A percentile compares a stretch with the other conserved stretches of the same genome.
These are phyloP conservation scores for Lateolabrax maculatus DNA, from an alignment of 2,797 vertebrate species.

Conservation along the genomic window DNA sequence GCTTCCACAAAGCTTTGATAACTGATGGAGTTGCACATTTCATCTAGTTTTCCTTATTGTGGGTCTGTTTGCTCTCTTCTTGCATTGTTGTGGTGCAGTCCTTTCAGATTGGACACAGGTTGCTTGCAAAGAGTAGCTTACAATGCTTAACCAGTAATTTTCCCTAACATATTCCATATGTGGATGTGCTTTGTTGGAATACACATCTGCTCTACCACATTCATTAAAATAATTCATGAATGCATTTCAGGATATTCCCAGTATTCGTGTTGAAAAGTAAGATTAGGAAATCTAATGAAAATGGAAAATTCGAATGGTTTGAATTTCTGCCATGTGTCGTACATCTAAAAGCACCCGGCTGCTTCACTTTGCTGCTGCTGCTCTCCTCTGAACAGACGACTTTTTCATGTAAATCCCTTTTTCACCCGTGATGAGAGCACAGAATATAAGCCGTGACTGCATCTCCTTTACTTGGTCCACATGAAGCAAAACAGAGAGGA, in stretches of 20 bases:
- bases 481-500: conserved; percentile 19
- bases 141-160: conserved; percentile 40
- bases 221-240: conserved; percentile 40
- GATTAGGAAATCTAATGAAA: conserved; percentile 43
- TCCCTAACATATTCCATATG: conserved; percentile 59
- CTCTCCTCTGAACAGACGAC: conserved; percentile 11
- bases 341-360: conserved; percentile 13
- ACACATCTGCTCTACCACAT: conserved; percentile 52
- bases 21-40: conserved; percentile 11
- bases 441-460: conserved; percentile 14
- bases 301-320: conserved; percentile 29
- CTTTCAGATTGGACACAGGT: conserved; percentile 50
- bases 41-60: conserved; percentile 13
- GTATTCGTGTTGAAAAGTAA: conserved; percentile 30
- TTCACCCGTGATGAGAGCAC: conserved; percentile 13
- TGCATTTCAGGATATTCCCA: conserved; percentile 40
- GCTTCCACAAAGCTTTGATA: conserved; percentile 1
- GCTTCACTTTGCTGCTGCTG: conserved; percentile 4
- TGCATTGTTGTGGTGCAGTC: conserved; percentile 33
- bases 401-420: conserved; percentile 29
- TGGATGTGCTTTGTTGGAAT: conserved; percentile 42
- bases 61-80: conserved; percentile 21
- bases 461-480: conserved; percentile 12
- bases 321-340: not conserved
- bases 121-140: conserved; percentile 35